A percentile compares a stretch with the other conserved stretches of the same genome.
These are phyloP conservation scores for Crypturellus undulatus DNA, from an alignment of 2,113 vertebrate species.

Conservation along the genomic window DNA sequence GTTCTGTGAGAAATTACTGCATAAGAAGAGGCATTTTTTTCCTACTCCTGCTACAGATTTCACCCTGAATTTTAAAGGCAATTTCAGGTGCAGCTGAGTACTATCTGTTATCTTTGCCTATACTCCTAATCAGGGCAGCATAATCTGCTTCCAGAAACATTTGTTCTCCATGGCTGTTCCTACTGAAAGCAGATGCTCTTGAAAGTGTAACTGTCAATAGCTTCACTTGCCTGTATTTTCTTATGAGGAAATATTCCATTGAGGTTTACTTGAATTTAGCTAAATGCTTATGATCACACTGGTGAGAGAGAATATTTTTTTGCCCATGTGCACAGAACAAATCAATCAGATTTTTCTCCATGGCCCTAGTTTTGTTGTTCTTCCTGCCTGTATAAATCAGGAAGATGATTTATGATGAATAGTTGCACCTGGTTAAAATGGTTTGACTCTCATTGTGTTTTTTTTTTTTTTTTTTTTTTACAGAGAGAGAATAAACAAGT, in stretches of 20 bases:
- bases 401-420: neutral
- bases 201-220: conserved; percentile 38
- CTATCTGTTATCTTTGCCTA: conserved; percentile 7
- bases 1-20: conserved; percentile 49
- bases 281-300: conserved; percentile 37
- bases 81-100: conserved; percentile 18
- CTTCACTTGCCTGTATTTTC: conserved; percentile 43
- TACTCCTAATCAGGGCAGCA: neutral
- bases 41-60: neutral
- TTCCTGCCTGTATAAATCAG: conserved; percentile 34
- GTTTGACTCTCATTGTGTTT: too few relatives aligned
- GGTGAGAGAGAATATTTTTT: conserved; percentile 47
- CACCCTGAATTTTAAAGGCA: conserved; percentile 35
- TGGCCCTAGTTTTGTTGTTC: conserved; percentile 28
- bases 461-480: neutral
- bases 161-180: conserved; percentile 50
- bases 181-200: conserved; percentile 63
- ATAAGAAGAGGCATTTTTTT: conserved; percentile 13
- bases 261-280: conserved; percentile 47
- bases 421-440: conserved; percentile 32
- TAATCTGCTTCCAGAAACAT: conserved; percentile 8
- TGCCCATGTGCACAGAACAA: conserved; percentile 3
- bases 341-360: conserved; percentile 47
- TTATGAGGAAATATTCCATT: conserved; percentile 61
- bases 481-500: conserved; percentile 9